Evolutionary conservation across 2,113 vertebrate species (phyloP).

Genomic region (Ptychochromis oligacanthus): DNA sequence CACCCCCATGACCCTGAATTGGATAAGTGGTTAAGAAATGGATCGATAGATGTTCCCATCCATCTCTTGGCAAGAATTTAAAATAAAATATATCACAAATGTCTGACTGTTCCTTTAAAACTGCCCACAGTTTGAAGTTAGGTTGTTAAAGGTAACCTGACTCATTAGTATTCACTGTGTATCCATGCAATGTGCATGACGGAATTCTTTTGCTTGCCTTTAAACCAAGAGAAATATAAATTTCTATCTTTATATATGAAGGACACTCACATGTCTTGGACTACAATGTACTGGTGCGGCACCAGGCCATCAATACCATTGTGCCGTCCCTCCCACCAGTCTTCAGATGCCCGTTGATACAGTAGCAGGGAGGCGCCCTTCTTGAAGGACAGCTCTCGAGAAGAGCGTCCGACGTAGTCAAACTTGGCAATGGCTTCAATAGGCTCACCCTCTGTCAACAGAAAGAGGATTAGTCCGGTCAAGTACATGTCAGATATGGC

Average conservation of each 20-base stretch:
- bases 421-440: slow-evolving; percentile 99
- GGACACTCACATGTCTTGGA: slow-evolving; percentile 95
- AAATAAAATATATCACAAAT: background rate
- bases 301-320: slow-evolving; percentile 96
- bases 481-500: slow-evolving; percentile 28
- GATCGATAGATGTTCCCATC: background rate
- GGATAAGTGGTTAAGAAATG: background rate
- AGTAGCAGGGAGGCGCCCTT: slow-evolving; percentile 97
- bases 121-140: background rate
- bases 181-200: background rate
- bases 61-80: background rate
- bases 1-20: background rate
- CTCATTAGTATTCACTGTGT: slow-evolving; percentile 2
- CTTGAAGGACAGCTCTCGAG: slow-evolving; percentile 96
- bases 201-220: background rate
- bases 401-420: slow-evolving; percentile 94
- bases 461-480: slow-evolving; percentile 48
- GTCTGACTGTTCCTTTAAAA: background rate
- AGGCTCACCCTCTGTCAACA: slow-evolving; percentile 90
- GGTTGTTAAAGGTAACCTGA: background rate
- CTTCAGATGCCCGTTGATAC: slow-evolving; percentile 95
- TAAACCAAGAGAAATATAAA: background rate
- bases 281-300: slow-evolving; percentile 98
- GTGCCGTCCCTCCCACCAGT: slow-evolving; percentile 99
- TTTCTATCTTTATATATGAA: background rate